Evolutionary conservation across 2,113 vertebrate species (phyloP), one percentile per base, ranked within the genome.

Genomic region (Passer montanus): DNA sequence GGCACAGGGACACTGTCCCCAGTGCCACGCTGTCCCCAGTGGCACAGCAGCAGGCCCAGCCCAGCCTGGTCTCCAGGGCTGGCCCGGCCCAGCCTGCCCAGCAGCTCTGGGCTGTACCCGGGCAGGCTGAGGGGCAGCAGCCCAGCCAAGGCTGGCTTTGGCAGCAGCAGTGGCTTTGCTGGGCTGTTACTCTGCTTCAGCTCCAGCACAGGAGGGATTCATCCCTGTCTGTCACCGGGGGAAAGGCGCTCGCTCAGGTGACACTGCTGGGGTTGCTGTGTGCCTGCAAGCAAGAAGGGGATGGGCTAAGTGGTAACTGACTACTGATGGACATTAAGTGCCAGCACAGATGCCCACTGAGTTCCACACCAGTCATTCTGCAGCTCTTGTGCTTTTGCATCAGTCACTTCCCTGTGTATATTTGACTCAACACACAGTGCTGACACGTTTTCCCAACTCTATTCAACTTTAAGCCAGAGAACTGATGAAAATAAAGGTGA

Each of bases 401-500:
- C 80, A 76, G 19, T 64, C 44, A 22, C 14, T 27, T 19, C 27
- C 39, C 59, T 35, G 1, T 9, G 14, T 13, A 14, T 47, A 43
- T 50, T 66, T 74, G 19, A 84, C 28, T 91, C 41, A 56, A 22
- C 27, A 30, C 22, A 58, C 16, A 23, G n/a, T 3, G 13, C 30
- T 90, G 46, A 70, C 73, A 76, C 24, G 6, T 58, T 63, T 94
- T 59, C 47, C 59, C 58, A 85, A 76, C 43, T 82, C 41, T 53
- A 56, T 50, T 79, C 87, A 64, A 62, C 49, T 66, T 49, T 33
- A 74, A 87, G 39, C 35, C 67, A 53, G 31, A 91, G 53, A 94
- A 39, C 26, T 50, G 47, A 73, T 46, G 46, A 82, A 90, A 68
- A 83, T 4, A 53, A 80, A 93, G 76, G 73, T 74, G 59, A 95